Conservation (phyloP, 2,888 invertebrate species). For the Scrobipalpa atriplicella region DNA sequence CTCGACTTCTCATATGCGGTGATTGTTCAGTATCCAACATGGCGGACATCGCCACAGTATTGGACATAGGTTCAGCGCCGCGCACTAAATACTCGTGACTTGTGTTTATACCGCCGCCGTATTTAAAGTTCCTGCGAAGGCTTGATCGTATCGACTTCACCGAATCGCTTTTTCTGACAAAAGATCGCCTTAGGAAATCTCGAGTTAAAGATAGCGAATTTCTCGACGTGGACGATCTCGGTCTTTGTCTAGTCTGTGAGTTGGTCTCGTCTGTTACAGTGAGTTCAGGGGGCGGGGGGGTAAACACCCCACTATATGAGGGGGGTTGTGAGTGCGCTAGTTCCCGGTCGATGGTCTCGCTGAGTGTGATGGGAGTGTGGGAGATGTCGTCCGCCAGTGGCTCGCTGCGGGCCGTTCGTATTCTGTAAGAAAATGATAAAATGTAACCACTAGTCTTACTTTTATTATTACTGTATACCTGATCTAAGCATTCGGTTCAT, state of each 20-base stretch:
- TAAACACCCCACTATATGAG: constrained; percentile 53
- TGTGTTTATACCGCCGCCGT: constrained; percentile 67
- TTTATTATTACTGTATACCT: no score
- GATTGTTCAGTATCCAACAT: constrained; percentile 59
- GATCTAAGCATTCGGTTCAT: no score
- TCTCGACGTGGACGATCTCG: constrained; percentile 56
- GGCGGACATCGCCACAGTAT: constrained; percentile 74
- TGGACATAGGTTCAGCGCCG: constrained; percentile 83
- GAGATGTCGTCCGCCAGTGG: constrained; percentile 55
- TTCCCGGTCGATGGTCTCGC: constrained; percentile 68
- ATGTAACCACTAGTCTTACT: no score
- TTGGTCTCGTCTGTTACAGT: constrained; percentile 66
- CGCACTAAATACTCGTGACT: constrained; percentile 84
- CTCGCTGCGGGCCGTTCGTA: constrained; percentile 62
- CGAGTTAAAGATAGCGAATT: constrained; percentile 64
- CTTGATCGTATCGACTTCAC: constrained; percentile 72
- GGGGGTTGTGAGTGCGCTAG: constrained; percentile 50
- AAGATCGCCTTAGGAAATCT: constrained; percentile 67
- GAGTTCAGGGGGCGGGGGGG: constrained; percentile 57
- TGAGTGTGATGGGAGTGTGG: constrained; percentile 70
- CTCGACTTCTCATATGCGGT: constrained; percentile 55
- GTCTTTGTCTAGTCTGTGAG: constrained; percentile 40
- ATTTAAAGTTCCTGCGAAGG: constrained; percentile 68
- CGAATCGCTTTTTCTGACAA: constrained; percentile 71
- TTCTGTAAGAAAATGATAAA: constrained; percentile 48